Conservation (phyloP, 2,797 vertebrate genomes). For the Lagorchestes hirsutus region DNA sequence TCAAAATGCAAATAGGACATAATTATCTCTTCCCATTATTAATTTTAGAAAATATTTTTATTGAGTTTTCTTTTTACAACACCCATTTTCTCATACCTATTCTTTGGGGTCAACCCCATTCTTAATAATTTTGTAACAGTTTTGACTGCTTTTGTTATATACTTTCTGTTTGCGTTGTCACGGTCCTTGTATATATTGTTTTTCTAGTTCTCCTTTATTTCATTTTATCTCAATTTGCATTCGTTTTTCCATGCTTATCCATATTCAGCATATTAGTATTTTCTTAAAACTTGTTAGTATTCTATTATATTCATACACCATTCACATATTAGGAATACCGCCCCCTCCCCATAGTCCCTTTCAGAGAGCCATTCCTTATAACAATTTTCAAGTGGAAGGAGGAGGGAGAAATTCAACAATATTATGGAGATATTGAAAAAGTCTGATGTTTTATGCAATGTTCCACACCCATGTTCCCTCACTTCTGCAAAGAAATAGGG, state of each 20-base stretch:
- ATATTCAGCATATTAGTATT: background rate
- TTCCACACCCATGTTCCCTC: background rate
- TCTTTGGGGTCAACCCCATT: background rate
- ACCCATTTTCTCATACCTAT: background rate
- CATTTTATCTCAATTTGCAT: background rate
- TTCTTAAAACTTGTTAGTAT: background rate
- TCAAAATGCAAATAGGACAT: conserved; percentile 36
- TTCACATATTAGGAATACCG: background rate
- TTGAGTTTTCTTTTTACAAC: background rate
- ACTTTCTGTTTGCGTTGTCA: background rate
- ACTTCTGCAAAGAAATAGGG: background rate
- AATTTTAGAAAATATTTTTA: background rate
- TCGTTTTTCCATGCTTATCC: background rate
- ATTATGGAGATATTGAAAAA: background rate
- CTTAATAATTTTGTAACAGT: background rate
- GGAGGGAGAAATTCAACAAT: background rate
- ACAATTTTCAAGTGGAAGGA: background rate
- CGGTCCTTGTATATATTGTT: background rate
- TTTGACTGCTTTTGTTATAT: background rate
- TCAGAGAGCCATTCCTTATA: background rate
- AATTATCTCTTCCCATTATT: conserved; percentile 21
- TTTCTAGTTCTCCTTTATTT: background rate
- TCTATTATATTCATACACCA: background rate
- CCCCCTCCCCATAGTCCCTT: too few relatives aligned
- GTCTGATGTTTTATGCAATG: background rate